Evolutionary conservation across 2,797 vertebrate species (phyloP), one percentile per base, ranked within the genome.

Genomic region (Botia almorhae): DNA sequence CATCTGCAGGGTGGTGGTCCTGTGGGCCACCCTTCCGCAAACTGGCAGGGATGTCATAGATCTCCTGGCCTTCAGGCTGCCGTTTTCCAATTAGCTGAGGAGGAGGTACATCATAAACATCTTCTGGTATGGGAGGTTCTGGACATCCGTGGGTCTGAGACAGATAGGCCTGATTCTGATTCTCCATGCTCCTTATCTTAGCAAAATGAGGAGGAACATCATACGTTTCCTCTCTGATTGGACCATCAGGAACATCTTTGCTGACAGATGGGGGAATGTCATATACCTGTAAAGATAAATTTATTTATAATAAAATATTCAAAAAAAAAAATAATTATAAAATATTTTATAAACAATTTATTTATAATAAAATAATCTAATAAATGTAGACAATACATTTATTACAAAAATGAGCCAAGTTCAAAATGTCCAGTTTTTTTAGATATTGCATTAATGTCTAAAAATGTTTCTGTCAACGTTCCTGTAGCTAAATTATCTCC

Each of bases 61-160:
- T 96, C 43, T 98, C 97, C 0, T 96, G 96, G 4, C 48, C 74
- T 21, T 92, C 89, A 1, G 81, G 56, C 1, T 74, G 88, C 17
- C 78, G 89, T 82, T 94, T 94, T 61, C 90, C 91, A 0, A 87
- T 81, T 14, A 92, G 82, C 19, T 95, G 93, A 0, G 97, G 96
- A 19, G 97, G 96, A 0, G 98, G 98, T 33, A 99, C 94, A 0
- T 98, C 97, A 0, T 99, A 99, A 69, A 99, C 96, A 0, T 98
- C 97, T 85, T 98, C 97, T 0, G 95, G 90, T 19, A 95, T 92
- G 0, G 89, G 92, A 0, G 93, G 88, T 74, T 97, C 96, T 0
- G 93, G 90, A 10, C 90, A 78, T 2, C 90, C 87, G 0, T 88
- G 84, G 43, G 86, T 82, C 46, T 82, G 82, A 74, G 82, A 84